A percentile compares a stretch with the other conserved stretches of the same genome.
phyloP scores from a whole-genome alignment of 2,888 invertebrate species.

The Poecilus cupreus region DNA sequence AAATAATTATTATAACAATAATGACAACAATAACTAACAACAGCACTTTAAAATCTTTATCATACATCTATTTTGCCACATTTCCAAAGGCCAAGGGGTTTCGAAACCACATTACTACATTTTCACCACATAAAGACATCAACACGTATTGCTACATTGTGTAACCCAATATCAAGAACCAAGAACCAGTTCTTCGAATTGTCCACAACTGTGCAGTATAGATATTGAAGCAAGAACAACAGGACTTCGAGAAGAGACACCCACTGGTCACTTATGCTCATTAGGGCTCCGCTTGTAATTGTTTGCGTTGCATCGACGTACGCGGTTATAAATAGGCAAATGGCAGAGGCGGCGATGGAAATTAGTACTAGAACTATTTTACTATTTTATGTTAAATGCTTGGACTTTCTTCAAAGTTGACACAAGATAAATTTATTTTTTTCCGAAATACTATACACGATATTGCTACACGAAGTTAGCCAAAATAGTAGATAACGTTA shows the following conservation, averaged over 20 bases:
- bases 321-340: too few relatives aligned
- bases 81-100: conserved; percentile 4
- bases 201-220: neutral
- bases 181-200: conserved; percentile 7
- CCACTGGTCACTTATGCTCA: neutral
- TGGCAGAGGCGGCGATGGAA: too few relatives aligned
- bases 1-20: neutral
- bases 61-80: conserved; percentile 11
- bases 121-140: neutral
- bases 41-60: conserved; percentile 2
- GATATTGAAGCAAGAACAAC: neutral
- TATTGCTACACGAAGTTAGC: too few relatives aligned
- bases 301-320: too few relatives aligned
- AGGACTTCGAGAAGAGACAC: neutral
- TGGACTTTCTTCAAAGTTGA: too few relatives aligned
- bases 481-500: too few relatives aligned
- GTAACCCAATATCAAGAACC: conserved; percentile 2
- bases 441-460: too few relatives aligned
- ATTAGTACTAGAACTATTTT: too few relatives aligned
- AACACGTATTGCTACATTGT: neutral
- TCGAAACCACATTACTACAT: conserved; percentile 23
- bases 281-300: too few relatives aligned
- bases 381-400: too few relatives aligned
- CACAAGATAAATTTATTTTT: too few relatives aligned
- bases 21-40: conserved; percentile 5